These are phyloP conservation scores for Chalcosyrphus nemorum DNA, from an alignment of 2,888 invertebrate genomes.

Conservation along the genomic window DNA sequence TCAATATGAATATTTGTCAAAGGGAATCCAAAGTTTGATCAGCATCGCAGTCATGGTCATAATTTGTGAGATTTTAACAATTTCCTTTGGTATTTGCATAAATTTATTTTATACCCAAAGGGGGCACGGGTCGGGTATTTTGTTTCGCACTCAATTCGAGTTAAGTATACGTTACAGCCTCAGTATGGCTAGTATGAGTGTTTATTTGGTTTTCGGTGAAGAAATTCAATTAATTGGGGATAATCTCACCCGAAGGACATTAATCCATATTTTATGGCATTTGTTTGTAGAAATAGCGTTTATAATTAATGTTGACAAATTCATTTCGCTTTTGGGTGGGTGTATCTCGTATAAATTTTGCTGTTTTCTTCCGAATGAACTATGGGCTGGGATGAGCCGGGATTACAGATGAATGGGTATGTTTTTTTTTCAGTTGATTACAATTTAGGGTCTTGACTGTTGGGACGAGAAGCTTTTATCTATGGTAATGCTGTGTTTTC, in stretches of 20 bases:
- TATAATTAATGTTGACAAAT: conserved; percentile 44
- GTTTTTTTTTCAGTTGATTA: background rate
- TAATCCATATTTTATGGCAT: conserved; percentile 47
- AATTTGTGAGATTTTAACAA: conserved; percentile 49
- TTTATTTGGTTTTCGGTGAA: background rate
- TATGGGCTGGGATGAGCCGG: conserved; percentile 4
- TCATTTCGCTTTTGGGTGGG: conserved; percentile 13
- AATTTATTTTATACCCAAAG: background rate
- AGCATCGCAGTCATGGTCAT: conserved; percentile 39
- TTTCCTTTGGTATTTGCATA: conserved; percentile 41
- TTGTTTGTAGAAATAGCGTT: conserved; percentile 13
- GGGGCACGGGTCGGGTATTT: background rate
- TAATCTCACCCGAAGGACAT: conserved; percentile 48
- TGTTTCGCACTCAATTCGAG: background rate
- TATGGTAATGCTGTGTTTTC: too few relatives aligned
- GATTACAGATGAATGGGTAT: conserved; percentile 17
- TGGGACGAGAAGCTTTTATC: too few relatives aligned
- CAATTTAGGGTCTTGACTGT: too few relatives aligned
- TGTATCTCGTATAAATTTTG: background rate
- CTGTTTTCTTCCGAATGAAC: background rate
- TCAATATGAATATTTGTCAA: conserved; percentile 61
- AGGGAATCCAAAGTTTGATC: conserved; percentile 51
- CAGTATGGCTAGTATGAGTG: background rate
- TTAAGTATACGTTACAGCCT: background rate
- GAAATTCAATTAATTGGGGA: conserved; percentile 52